Evolutionary conservation across 2,888 invertebrate species (phyloP), one percentile per base, ranked within the genome.

Genomic region (Plagiodera versicolora): DNA sequence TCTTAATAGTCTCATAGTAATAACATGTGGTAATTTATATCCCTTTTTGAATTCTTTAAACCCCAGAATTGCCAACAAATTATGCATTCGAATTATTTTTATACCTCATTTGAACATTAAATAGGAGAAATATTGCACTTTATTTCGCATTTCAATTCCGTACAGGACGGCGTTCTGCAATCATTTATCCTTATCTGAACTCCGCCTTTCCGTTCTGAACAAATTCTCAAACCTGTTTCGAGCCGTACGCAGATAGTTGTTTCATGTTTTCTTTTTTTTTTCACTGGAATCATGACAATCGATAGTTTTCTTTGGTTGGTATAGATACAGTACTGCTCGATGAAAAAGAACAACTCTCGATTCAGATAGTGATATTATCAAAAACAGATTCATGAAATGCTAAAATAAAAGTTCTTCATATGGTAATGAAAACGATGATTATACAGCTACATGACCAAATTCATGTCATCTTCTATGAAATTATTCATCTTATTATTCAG

Each of bases 31-130:
- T 65, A 47, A 50, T 63, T 67, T 65, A 67, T 60, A 20, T 58
- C 47, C 55, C 64, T 58, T 60, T 63, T 48, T 60, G 58, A 58
- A 63, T 61, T 61, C 63, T 61, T 61, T 56, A 64, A 63, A 63
- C 56, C 58, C 56, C 56, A 47, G 56, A 69, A 54, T 60, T 49
- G 49, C 51, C 64, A 66, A 66, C 64, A 71, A 67, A 69, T 70
- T 70, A 68, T 68, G 58, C 64, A 69, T 71, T 72, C 66, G 60
- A 70, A 69, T 74, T 72, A 73, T 74, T 74, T 74, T 74, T 73
- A 71, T 73, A 66, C 59, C 65, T 69, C 69, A 68, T 70, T 70
- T 70, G 20, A 30, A 50, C 72, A 68, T 74, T 74, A 75, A 74
- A 68, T 73, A 64, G 63, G 61, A 66, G 70, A 73, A 67, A 64